phyloP scores from a whole-genome alignment of 1,140 invertebrate species.

The Pantala flavescens region DNA sequence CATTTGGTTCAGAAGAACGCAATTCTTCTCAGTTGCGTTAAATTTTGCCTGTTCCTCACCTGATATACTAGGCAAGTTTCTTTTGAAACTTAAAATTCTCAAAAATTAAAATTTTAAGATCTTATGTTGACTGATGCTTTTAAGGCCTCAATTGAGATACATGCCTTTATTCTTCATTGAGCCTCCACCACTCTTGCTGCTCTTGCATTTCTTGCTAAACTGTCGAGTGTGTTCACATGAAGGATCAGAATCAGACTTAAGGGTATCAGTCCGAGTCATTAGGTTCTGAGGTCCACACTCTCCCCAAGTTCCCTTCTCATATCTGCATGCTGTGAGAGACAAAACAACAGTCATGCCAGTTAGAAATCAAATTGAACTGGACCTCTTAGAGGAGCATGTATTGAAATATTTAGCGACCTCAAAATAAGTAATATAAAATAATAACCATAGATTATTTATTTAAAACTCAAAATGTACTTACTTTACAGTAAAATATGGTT shows the following conservation, averaged over 20 bases:
- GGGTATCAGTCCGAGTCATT: constrained; percentile 57
- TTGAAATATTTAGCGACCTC: too few species aligned
- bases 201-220: constrained; percentile 65
- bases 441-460: too few species aligned
- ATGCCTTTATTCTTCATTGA: constrained; percentile 6
- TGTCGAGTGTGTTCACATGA: constrained; percentile 58
- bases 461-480: too few species aligned
- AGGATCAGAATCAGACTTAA: constrained; percentile 62
- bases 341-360: neutral
- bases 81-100: too few species aligned
- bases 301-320: constrained; percentile 63
- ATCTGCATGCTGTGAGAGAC: constrained; percentile 51
- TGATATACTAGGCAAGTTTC: too few species aligned
- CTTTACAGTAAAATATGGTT: too few species aligned
- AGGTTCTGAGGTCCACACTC: constrained; percentile 52
- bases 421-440: too few species aligned
- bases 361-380: constrained; percentile 9
- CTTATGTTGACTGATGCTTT: too few species aligned
- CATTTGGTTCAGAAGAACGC: too few species aligned
- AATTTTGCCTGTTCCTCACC: too few species aligned
- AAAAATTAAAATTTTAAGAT: too few species aligned
- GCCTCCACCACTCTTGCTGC: constrained; percentile 36
- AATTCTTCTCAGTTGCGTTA: too few species aligned
- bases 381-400: neutral
- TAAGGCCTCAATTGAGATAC: neutral